phyloP scores from a whole-genome alignment of 2,888 invertebrate genomes.

The Morpho helenor region DNA sequence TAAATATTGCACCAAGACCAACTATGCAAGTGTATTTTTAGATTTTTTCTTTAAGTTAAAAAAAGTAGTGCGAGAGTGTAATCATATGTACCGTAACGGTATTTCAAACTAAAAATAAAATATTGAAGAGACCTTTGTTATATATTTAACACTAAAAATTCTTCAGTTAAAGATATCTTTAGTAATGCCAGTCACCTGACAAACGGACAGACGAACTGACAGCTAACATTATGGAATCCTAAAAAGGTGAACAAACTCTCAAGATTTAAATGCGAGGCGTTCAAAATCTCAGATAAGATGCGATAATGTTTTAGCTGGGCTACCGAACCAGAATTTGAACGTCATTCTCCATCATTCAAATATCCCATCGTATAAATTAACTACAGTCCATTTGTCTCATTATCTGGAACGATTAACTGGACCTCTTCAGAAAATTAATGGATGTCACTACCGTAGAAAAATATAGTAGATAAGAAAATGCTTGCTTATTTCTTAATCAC shows the following conservation, averaged over 20 bases:
- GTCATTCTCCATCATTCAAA: constrained; percentile 32
- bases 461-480: not conserved
- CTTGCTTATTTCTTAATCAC: not conserved
- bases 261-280: constrained; percentile 13
- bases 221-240: not conserved
- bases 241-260: constrained; percentile 2
- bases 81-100: too few species aligned
- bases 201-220: not conserved
- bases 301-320: constrained; percentile 39
- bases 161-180: too few species aligned
- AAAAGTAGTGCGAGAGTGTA: too few species aligned
- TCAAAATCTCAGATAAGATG: constrained; percentile 40
- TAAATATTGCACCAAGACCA: too few species aligned
- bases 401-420: constrained; percentile 22
- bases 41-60: too few species aligned
- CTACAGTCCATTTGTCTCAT: constrained; percentile 18
- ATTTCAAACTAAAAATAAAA: too few species aligned
- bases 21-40: too few species aligned
- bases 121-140: too few species aligned
- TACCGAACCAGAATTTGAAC: constrained; percentile 32
- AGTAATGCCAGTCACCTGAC: too few species aligned
- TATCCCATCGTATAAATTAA: constrained; percentile 27
- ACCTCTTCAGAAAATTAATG: constrained; percentile 23
- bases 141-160: too few species aligned
- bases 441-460: constrained; percentile 16